Base-by-base conservation (phyloP, 2,113 vertebrate species). In the Girardinichthys multiradiatus region DNA sequence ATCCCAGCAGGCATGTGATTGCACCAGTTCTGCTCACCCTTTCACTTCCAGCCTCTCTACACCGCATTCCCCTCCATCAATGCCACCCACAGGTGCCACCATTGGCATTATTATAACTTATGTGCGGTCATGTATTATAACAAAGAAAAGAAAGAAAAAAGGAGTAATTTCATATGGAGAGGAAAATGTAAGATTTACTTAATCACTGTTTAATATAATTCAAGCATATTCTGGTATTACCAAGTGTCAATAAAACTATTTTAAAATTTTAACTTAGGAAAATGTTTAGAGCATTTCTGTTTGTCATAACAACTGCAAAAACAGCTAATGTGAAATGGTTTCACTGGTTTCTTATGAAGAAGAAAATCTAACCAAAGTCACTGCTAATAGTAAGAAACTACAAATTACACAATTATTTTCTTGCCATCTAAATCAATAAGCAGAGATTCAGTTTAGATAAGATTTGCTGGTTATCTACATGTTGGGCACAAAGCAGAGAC, bases 1-100 rank as follows among this genome's bases (percentile, higher is more conserved):
- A 85, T 68, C 88, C 67, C 88, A 91, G 90, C 83, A 76, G 89
- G 88, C 63, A 82, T 77, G 84, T 89, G 91, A 93, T 93, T 93
- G 84, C 87, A 74, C 80, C 72, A 62, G 63, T 70, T 27, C 42
- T 11, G 45, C 67, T 82, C 80, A 68, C 72, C 76, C 79, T 82
- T 88, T 88, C 87, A 80, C 81, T 82, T 80, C 72, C 79, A 81
- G 75, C 78, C 82, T 80, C 76, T 77, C 61, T 61, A 59, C 54
- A 60, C 73, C 70, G 70, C 69, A 65, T 76, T 72, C 80, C 68
- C 48, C 67, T 80, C 80, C 67, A 74, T 84, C 74, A 77, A 4
- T 63, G 62, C 85, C 83, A 74, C 81, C 87, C 67, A 87, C 89
- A 81, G 70, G 78, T 39, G 60, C 57, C 14, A 45, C 68, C 33